phyloP scores from a whole-genome alignment of 2,113 vertebrate species.

The Bos javanicus region DNA sequence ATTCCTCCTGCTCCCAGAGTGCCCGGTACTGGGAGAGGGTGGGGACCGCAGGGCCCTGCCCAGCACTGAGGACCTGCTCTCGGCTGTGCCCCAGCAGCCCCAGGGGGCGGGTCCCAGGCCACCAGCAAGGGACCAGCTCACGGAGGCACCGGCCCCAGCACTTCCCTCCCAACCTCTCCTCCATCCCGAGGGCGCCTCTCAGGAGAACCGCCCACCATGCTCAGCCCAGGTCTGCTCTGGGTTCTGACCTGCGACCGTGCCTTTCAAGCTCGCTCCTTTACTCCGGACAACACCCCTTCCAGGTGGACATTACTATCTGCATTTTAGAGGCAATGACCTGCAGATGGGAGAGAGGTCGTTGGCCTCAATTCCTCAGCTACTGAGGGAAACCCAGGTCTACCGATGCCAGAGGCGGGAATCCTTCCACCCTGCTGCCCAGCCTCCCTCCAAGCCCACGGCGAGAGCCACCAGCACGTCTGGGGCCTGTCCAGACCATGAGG shows the following conservation, averaged over 20 bases:
- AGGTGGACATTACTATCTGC: fast-evolving
- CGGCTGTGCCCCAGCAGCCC: not conserved
- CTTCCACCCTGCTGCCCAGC: not conserved
- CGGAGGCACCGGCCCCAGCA: fast-evolving
- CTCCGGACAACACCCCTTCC: not conserved
- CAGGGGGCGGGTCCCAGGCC: fast-evolving
- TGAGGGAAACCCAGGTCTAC: not conserved
- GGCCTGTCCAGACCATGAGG: not conserved
- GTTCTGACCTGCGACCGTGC: fast-evolving
- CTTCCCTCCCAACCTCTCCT: not conserved
- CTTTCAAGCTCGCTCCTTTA: not conserved
- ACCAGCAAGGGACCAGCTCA: not conserved
- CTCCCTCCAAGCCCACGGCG: fast-evolving
- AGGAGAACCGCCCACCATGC: not conserved
- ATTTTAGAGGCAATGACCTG: not conserved
- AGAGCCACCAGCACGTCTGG: not conserved
- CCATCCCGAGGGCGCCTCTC: not conserved
- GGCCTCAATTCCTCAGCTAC: fast-evolving
- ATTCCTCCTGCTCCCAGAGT: not conserved
- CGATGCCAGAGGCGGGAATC: not conserved
- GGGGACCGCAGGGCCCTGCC: not conserved
- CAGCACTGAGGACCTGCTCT: not conserved
- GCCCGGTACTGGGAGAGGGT: fast-evolving
- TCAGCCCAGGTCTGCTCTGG: not conserved
- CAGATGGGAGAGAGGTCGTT: not conserved